Conservation (phyloP, 2,888 invertebrate genomes). For the Hirtodrosophila duncani region DNA sequence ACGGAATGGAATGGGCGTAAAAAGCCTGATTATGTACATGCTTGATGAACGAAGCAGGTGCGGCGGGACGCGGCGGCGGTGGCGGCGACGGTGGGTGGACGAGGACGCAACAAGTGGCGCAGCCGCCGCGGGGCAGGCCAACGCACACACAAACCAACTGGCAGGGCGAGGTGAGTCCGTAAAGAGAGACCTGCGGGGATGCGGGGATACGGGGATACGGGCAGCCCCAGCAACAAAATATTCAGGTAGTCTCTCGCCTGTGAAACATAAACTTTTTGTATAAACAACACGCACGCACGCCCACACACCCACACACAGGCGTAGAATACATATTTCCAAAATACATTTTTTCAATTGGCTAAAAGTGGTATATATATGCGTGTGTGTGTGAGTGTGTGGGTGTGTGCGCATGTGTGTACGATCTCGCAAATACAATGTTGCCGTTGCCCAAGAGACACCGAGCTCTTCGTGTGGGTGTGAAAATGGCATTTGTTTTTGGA, state of each 20-base stretch:
- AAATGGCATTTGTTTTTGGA: constrained; percentile 66
- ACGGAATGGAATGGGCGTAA: constrained; percentile 34
- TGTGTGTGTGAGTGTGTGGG: not conserved
- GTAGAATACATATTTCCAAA: constrained; percentile 45
- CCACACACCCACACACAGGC: constrained; percentile 3
- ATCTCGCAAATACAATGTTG: constrained; percentile 39
- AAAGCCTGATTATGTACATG: constrained; percentile 47
- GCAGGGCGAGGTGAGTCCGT: not conserved
- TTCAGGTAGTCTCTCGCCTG: constrained; percentile 61
- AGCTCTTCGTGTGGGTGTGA: constrained; percentile 42
- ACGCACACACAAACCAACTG: too few species aligned
- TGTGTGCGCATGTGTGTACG: constrained; percentile 7
- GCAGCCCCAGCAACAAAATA: too few species aligned
- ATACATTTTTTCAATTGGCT: constrained; percentile 53
- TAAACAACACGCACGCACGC: constrained; percentile 31
- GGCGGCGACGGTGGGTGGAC: not conserved
- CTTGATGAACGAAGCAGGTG: constrained; percentile 22
- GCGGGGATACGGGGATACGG: constrained; percentile 22
- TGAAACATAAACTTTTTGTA: constrained; percentile 67
- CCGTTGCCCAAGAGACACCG: too few species aligned
- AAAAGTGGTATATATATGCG: constrained; percentile 1
- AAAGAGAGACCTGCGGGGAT: not conserved
- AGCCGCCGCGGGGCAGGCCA: constrained; percentile 6
- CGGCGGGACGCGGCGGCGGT: constrained; percentile 25
- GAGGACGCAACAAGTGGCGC: constrained; percentile 34